Base-by-base conservation (phyloP, 2,113 vertebrate genomes). In the Oplegnathus fasciatus region DNA sequence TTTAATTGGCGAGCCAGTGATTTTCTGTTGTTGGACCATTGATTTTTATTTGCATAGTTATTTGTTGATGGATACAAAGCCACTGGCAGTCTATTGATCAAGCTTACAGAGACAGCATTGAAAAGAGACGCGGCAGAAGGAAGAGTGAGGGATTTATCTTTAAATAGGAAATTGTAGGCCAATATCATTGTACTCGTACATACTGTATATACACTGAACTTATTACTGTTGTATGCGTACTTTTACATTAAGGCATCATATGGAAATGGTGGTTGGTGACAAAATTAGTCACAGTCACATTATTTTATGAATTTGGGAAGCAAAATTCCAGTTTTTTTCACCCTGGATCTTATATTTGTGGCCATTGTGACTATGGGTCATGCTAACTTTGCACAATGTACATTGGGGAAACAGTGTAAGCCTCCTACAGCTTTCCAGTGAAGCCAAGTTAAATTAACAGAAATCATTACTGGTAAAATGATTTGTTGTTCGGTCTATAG, bases 31-130 rank as follows among this genome's bases (percentile, higher is more conserved):
- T 92, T 85, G 82, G 89, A 74, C 84, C 89, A 94, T 95, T 94
- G 95, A 96, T 95, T 96, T 96, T 92, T 94, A 94, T 96, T 96
- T 96, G 94, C 95, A 94, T 94, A 93, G 83, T 94, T 93, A 94
- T 95, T 94, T 96, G 94, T 95, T 95, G 94, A 95, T 92, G 92
- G 92, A 95, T 96, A 91, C 83, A 86, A 91, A 92, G 92, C 88
- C 80, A 24, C 91, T 90, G 92, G 92, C 86, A 84, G 55, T 86
- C 40, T 93, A 89, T 95, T 82, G 91, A 95, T 95, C 82, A 89
- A 37, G 76, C 75, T 75, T 61, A 70, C 75, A 82, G 34, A 76
- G 80, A 54, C 85, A 74, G 70, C 75, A 65, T 24, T 82, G 77
- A 83, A 83, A 75, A 68, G 81, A 88, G 69, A 84, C 24, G 18